Evolutionary conservation across 1,140 invertebrate species (phyloP), one percentile per base, ranked within the genome.

Genomic region (Ceratina japonica): DNA sequence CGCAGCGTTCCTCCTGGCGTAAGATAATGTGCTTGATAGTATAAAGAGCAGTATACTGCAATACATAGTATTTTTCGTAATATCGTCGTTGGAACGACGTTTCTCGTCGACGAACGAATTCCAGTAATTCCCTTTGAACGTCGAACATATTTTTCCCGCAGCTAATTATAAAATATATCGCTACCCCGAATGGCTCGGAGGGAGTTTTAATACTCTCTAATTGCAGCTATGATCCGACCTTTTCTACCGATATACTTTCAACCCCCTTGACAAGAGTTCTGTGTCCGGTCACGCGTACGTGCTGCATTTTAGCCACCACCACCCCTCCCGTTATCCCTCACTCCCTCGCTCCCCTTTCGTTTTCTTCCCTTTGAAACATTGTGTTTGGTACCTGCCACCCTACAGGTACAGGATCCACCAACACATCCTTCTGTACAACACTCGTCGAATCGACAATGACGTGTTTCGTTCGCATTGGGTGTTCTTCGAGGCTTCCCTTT

Each of bases 341-440:
- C 83, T 85, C 89, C 86, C 85, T 89, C 83, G 83, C 10, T 44
- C 62, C 51, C 59, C 27, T 51, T 37, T 56, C 63, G 68, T 76
- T 84, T 86, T 80, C 86, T 86, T 84, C 86, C 89, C 86, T 86
- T 89, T 84, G 84, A 84, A 89, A 91, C 87, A 87, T 90, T 89
- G 85, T 87, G 86, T 91, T 91, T 87, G 89, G 90, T 92, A 91
- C 90, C 90, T 91, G 91, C 86, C 86, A 75, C 88, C 87, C 87
- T 81, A 86, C 84, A 90, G 90, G 89, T 91, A 91, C 87, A 87
- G 76, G 79, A 44, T 72, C 68, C 77, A 76, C 72, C 64, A 74
- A 79, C 70, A 86, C 63, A 85, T 68, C 63, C 69, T 80, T 69
- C n/a, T 62, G 59, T 49, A n/a, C n/a, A 44, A 79, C 62, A 52